Evolutionary conservation across 2,888 invertebrate genomes (phyloP).

Genomic region (Cantharis nigra): DNA sequence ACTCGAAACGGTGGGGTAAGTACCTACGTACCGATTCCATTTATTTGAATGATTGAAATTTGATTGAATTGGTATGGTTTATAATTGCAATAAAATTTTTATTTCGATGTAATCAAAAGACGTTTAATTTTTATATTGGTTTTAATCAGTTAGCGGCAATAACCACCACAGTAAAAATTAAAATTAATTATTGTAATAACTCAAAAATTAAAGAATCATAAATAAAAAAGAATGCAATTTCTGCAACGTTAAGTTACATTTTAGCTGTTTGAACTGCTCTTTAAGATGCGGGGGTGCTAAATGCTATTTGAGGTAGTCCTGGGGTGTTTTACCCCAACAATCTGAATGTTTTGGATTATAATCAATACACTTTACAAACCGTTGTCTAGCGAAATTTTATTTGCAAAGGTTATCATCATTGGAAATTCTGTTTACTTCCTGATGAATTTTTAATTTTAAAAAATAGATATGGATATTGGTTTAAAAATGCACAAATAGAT

Average conservation of each 20-base stretch:
- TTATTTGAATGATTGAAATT: background rate
- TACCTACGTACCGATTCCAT: background rate
- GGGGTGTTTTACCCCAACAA: conserved; percentile 8
- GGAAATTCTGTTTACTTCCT: background rate
- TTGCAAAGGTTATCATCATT: background rate
- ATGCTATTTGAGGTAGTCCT: conserved; percentile 11
- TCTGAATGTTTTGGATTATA: conserved; percentile 3
- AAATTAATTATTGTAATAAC: background rate
- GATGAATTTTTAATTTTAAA: background rate
- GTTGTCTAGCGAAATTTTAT: background rate
- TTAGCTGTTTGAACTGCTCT: background rate
- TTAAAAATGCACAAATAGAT: background rate
- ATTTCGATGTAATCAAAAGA: background rate
- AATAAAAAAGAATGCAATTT: background rate
- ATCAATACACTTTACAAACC: conserved; percentile 7
- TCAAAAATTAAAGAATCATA: background rate
- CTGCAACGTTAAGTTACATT: background rate
- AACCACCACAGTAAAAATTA: background rate
- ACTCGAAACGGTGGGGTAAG: background rate
- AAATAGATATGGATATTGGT: background rate
- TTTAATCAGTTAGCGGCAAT: background rate
- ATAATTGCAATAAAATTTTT: background rate
- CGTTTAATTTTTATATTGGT: background rate
- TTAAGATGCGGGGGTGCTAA: background rate
- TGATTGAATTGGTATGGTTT: background rate